Base-by-base conservation (phyloP, 1,140 invertebrate genomes). In the Drosophila rufa region DNA sequence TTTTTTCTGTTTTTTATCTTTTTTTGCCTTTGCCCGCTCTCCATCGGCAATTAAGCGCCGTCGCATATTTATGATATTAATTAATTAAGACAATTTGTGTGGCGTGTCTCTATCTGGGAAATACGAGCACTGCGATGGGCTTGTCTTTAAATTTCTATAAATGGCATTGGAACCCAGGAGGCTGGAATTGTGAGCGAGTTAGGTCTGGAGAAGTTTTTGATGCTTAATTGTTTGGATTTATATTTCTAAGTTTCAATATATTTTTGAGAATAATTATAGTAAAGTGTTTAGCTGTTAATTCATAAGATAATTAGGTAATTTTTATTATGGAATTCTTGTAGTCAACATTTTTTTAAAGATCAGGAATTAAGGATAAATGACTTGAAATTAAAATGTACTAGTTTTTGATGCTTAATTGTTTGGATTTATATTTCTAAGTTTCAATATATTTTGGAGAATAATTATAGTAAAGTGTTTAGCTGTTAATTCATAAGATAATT, bases 21-120 rank as follows among this genome's bases (percentile, higher is more conserved):
- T 25, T 60, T 60, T 59, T 33, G 30, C 42, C 36, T 55, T 38
- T 58, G 60, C 43, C 56, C 53, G 61, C 48, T 55, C 64, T 67
- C 64, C 74, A 81, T 71, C 45, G 65, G 51, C 80, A 89, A 89
- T 87, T 84, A 87, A 89, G 85, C 83, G 66, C 84, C 67, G 85
- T 90, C 81, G 77, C 74, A 56, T 81, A 90, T 87, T 87, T 90
- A 87, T 84, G 84, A 87, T 81, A 90, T 87, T 87, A 87, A 87
- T 87, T 87, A 87, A 87, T 90, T 87, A 87, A 87, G 85, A 66
- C 84, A 78, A 90, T 89, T 87, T 84, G 73, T 75, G 76, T 75
- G 80, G 64, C 61, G 70, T 60, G 69, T 74, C 55, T 36, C 56
- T 65, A 69, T 51, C 75, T 82, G 75, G 79, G 79, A 78, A 73